Conservation (phyloP, 2,888 invertebrate genomes). For the Tenthredo distinguenda region DNA sequence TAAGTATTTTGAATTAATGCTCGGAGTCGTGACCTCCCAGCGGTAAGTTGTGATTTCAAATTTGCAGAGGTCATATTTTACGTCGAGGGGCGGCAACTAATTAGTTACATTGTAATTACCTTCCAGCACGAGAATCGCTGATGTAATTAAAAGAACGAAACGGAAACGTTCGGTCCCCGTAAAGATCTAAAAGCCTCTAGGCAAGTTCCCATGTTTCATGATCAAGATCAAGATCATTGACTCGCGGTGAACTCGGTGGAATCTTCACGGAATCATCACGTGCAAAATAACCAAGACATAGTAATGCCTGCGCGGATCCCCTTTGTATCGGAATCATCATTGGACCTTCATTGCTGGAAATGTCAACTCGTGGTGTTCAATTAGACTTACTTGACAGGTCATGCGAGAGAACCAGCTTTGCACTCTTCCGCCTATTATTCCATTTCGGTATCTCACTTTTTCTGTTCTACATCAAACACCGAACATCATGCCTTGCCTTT, state of each 20-base stretch:
- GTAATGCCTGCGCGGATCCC: slow-evolving; percentile 6
- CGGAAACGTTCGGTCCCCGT: slow-evolving; percentile 39
- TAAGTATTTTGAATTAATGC: not conserved
- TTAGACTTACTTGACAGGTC: slow-evolving; percentile 41
- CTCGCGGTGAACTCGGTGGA: slow-evolving; percentile 58
- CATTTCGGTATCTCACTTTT: not conserved
- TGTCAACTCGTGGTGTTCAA: slow-evolving; percentile 48
- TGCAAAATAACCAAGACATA: slow-evolving; percentile 46
- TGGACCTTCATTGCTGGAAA: slow-evolving; percentile 35
- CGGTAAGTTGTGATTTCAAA: slow-evolving; percentile 22
- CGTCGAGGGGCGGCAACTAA: slow-evolving; percentile 32
- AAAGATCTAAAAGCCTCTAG: slow-evolving; percentile 46
- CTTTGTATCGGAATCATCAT: slow-evolving; percentile 45
- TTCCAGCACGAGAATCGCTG: slow-evolving; percentile 11
- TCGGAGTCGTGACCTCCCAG: slow-evolving; percentile 13
- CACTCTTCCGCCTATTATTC: not conserved
- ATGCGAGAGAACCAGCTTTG: slow-evolving; percentile 6
- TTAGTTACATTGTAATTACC: slow-evolving; percentile 46
- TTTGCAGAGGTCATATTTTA: slow-evolving; percentile 40
- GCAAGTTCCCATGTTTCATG: slow-evolving; percentile 55
- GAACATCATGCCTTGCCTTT: not conserved
- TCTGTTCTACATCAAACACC: slow-evolving; percentile 6
- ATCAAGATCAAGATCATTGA: slow-evolving; percentile 73
- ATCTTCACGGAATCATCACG: slow-evolving; percentile 50
- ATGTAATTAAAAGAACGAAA: slow-evolving; percentile 37